Evolutionary conservation across 1,140 invertebrate species (phyloP).

Genomic region (Condylostylus longicornis): DNA sequence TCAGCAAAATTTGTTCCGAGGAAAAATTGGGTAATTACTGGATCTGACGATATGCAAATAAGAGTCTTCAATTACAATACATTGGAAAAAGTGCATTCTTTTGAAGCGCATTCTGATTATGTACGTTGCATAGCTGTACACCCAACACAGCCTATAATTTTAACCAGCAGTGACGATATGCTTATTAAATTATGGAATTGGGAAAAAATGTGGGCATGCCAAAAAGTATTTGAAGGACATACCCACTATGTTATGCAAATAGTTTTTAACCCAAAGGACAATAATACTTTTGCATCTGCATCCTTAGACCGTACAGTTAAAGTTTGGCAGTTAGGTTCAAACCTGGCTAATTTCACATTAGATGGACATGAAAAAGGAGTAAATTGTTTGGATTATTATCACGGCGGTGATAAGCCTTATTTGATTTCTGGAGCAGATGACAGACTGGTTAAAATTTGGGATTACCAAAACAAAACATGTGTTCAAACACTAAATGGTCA

Average conservation of each 20-base stretch:
- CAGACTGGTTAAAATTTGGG: slow-evolving; percentile 96
- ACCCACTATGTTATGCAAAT: slow-evolving; percentile 99
- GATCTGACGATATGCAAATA: slow-evolving; percentile 92
- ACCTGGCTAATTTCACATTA: slow-evolving; percentile 93
- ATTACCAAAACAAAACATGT: slow-evolving; percentile 99
- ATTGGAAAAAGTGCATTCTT: slow-evolving; percentile 83
- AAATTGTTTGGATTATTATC: slow-evolving; percentile 98
- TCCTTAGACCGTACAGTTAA: slow-evolving; percentile 95
- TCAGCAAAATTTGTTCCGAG: slow-evolving; percentile 89
- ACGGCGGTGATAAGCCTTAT: slow-evolving; percentile 99
- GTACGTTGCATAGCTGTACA: slow-evolving; percentile 92
- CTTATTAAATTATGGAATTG: slow-evolving; percentile 99
- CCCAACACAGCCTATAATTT: slow-evolving; percentile 90
- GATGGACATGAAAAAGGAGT: slow-evolving; percentile 99
- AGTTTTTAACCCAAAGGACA: slow-evolving; percentile 99
- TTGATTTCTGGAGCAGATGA: slow-evolving; percentile 98
- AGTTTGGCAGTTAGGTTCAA: slow-evolving; percentile 94
- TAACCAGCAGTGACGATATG: slow-evolving; percentile 98
- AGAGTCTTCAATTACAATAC: slow-evolving; percentile 99
- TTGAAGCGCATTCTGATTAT: slow-evolving; percentile 98
- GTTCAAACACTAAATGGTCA: slow-evolving; percentile 97
- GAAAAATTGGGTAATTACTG: slow-evolving; percentile 98
- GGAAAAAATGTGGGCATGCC: slow-evolving; percentile 95
- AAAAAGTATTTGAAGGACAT: slow-evolving; percentile 95
- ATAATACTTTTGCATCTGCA: slow-evolving; percentile 99